Evolutionary conservation across 2,888 invertebrate genomes (phyloP).

Genomic region (Chrysolina haemoptera): DNA sequence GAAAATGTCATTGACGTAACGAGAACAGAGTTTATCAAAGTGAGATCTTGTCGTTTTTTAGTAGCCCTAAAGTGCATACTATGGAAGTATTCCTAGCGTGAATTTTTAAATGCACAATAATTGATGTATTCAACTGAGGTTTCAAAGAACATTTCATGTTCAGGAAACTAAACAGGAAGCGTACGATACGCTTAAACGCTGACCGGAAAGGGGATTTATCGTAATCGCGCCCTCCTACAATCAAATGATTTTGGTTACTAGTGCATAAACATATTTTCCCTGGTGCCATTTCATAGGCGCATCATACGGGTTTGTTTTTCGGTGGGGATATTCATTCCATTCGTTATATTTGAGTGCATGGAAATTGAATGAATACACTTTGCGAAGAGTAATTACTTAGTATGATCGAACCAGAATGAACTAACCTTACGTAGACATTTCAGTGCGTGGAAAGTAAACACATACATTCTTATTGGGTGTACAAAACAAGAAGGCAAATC

Average conservation of each 20-base stretch:
- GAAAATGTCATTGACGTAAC: too few relatives aligned
- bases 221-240: slow-evolving; percentile 49
- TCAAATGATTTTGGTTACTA: slow-evolving; percentile 36
- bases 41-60: not conserved
- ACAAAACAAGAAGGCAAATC: too few relatives aligned
- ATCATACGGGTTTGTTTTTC: slow-evolving; percentile 15
- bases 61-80: not conserved
- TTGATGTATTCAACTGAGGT: slow-evolving; percentile 3
- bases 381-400: too few relatives aligned
- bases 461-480: too few relatives aligned
- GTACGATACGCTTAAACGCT: slow-evolving; percentile 49
- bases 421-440: too few relatives aligned
- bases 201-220: slow-evolving; percentile 50
- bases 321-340: too few relatives aligned
- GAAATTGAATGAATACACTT: too few relatives aligned
- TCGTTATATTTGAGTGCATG: too few relatives aligned
- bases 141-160: slow-evolving; percentile 12
- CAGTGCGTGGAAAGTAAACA: too few relatives aligned
- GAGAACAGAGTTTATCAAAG: too few relatives aligned
- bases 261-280: slow-evolving; percentile 33
- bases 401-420: too few relatives aligned
- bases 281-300: slow-evolving; percentile 6
- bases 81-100: not conserved
- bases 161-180: slow-evolving; percentile 34
- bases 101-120: not conserved